Base-by-base conservation (phyloP, 2,797 vertebrate genomes). In the Pteropus rufus region DNA sequence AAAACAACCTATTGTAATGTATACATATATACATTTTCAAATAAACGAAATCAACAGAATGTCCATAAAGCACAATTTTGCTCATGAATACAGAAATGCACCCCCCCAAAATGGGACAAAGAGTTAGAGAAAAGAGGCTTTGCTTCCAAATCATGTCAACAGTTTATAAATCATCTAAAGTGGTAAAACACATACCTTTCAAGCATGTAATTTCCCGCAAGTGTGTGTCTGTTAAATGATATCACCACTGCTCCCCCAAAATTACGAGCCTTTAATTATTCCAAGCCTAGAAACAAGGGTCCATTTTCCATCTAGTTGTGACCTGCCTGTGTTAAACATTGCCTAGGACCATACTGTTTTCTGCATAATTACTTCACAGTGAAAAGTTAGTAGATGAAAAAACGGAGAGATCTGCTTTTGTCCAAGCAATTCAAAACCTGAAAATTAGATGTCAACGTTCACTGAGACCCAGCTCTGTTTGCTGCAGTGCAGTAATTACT, bases 401-500 rank as follows among this genome's bases (percentile, higher is more conserved):
- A 97, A 96, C 73, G 70, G 75, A 94, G 39, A 94, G 91, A 96
- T 91, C 56, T 85, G 82, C 79, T 96, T 94, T 92, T 93, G 94
- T 96, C 60, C n/a, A 95, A 97, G 97, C 93, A 96, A 97, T 96
- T 96, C 93, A 95, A 97, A 97, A 97, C 92, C 89, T 96, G 97
- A 98, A 97, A 98, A 98, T 98, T 97, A 96, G 96, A 97, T 97
- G 96, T 97, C 97, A 97, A 73, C 34, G 14, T 96, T 96, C 97
- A 91, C 97, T 97, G 95, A 95, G 91, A 93, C 70, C 85, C 49
- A 94, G 88, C 89, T 97, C 93, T 97, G 88, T 95, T 97, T 97
- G 92, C 91, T 89, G 60, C 87, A 93, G 56, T 94, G 41, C 79
- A 94, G 92, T 97, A 98, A 98, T 98, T 97, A 97, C 92, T 95